These are phyloP conservation scores for Stegostoma tigrinum DNA, from an alignment of 2,113 vertebrate species.

Conservation along the genomic window DNA sequence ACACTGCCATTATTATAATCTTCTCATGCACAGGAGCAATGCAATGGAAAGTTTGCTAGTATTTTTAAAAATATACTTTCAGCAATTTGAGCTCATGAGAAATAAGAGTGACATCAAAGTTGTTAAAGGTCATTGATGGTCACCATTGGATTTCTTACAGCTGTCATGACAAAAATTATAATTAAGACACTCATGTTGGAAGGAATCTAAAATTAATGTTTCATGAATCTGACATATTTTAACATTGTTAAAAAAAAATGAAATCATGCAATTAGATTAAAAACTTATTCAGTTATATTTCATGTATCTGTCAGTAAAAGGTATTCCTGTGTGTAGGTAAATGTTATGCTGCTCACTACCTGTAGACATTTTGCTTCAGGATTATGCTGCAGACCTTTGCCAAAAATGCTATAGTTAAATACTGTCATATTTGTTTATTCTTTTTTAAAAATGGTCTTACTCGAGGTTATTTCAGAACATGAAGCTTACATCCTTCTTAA, in stretches of 20 bases:
- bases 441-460: not conserved
- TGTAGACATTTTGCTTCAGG: not conserved
- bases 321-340: not conserved
- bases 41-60: not conserved
- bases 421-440: not conserved
- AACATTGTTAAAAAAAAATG: not conserved
- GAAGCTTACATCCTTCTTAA: not conserved
- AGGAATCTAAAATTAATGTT: not conserved
- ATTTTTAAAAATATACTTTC: not conserved
- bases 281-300: not conserved
- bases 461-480: not conserved
- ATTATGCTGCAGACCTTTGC: not conserved
- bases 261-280: not conserved
- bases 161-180: not conserved
- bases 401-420: not conserved
- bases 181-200: not conserved
- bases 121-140: not conserved
- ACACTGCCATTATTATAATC: not conserved
- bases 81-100: not conserved
- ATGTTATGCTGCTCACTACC: not conserved
- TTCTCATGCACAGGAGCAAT: not conserved
- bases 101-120: not conserved
- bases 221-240: not conserved
- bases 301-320: not conserved
- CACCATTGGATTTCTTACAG: not conserved